A percentile compares a stretch with the other conserved stretches of the same genome.
Evolutionary conservation across 2,888 invertebrate species (phyloP).

Genomic region (Mythimna loreyi): DNA sequence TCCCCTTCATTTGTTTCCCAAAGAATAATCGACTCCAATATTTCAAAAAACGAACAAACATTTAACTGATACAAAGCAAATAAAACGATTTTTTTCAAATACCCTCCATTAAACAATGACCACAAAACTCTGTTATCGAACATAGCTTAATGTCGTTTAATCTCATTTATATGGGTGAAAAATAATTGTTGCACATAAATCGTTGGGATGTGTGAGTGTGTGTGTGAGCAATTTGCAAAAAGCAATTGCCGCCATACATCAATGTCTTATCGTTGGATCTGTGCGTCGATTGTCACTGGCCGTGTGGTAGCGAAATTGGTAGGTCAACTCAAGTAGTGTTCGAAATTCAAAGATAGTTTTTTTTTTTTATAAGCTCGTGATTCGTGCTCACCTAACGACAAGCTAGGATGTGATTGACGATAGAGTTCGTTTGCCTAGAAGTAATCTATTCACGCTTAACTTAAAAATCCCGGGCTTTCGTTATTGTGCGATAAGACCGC

Average conservation of each 20-base stretch:
- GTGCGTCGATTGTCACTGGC: slow-evolving; percentile 78
- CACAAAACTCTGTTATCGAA: slow-evolving; percentile 59
- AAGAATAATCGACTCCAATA: slow-evolving; percentile 19
- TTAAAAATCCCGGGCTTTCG: too few species aligned
- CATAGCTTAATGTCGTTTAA: slow-evolving; percentile 64
- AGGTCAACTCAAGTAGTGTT: slow-evolving; percentile 1
- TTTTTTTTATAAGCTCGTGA: too few species aligned
- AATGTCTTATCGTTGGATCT: slow-evolving; percentile 84
- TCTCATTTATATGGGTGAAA: slow-evolving; percentile 72
- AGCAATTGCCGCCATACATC: slow-evolving; percentile 85
- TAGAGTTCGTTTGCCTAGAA: too few species aligned
- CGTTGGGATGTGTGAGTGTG: slow-evolving; percentile 68
- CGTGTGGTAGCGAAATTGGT: slow-evolving; percentile 15
- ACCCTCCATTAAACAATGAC: slow-evolving; percentile 42
- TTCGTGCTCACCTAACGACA: too few species aligned
- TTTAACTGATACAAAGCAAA: slow-evolving; percentile 34
- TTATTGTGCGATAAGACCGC: too few species aligned
- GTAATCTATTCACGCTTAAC: too few species aligned
- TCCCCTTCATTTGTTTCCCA: slow-evolving; percentile 16
- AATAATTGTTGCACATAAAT: slow-evolving; percentile 83
- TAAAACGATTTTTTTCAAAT: slow-evolving; percentile 41
- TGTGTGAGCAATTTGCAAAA: slow-evolving; percentile 85
- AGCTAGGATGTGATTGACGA: too few species aligned
- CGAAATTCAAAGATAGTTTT: background rate
- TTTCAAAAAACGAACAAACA: slow-evolving; percentile 20